phyloP scores from a whole-genome alignment of 2,888 invertebrate genomes.

The Linnaemya tessellans region DNA sequence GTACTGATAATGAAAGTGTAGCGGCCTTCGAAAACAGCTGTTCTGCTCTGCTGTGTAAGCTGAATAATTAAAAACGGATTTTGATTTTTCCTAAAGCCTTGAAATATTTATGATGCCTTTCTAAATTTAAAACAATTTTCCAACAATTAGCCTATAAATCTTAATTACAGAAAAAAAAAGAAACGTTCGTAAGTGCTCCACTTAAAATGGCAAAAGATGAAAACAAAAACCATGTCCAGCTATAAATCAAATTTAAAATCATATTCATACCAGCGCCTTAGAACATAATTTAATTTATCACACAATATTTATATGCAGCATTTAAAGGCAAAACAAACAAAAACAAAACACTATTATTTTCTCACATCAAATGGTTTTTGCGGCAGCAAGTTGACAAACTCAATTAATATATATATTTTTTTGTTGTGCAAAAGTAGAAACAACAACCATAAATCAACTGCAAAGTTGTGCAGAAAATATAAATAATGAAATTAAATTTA shows the following conservation, averaged over 20 bases:
- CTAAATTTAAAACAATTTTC: too few species aligned
- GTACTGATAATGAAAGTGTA: too few species aligned
- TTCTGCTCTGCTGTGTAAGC: too few species aligned
- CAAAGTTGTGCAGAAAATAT: slow-evolving; percentile 29
- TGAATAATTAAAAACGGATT: too few species aligned
- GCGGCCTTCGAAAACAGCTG: too few species aligned
- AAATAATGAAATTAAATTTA: slow-evolving; percentile 35
- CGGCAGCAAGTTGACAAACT: slow-evolving; percentile 24
- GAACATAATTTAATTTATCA: background rate
- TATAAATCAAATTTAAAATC: background rate
- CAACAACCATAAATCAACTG: slow-evolving; percentile 40
- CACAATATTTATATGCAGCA: slow-evolving; percentile 14
- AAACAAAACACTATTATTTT: slow-evolving; percentile 1
- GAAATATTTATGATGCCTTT: too few species aligned
- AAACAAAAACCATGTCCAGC: background rate
- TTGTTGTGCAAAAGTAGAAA: background rate
- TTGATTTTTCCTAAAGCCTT: too few species aligned
- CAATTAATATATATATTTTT: slow-evolving; percentile 11
- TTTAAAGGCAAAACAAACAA: background rate
- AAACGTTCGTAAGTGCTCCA: too few species aligned
- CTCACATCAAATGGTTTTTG: slow-evolving; percentile 32
- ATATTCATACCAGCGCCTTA: background rate
- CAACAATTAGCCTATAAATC: too few species aligned
- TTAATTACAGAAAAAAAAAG: too few species aligned
- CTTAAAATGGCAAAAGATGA: background rate